A percentile compares a stretch with the other conserved stretches of the same genome.
These are phyloP conservation scores for Pomatorhinus ruficollis DNA, from an alignment of 2,113 vertebrate species.

Conservation along the genomic window DNA sequence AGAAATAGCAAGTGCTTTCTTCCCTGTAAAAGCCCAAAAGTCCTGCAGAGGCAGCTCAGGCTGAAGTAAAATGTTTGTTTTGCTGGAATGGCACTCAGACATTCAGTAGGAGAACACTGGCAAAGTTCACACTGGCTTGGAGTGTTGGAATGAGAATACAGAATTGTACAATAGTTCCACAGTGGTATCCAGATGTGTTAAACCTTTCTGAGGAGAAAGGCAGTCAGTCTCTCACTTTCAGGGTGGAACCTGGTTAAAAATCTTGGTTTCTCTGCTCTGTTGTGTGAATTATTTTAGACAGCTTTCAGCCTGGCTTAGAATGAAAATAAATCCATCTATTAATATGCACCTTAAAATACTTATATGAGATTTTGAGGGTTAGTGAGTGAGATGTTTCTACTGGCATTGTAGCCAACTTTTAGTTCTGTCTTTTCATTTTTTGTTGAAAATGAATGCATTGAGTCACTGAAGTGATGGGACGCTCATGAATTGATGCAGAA, in stretches of 20 bases:
- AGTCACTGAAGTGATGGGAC: not conserved
- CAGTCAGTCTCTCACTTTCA: not conserved
- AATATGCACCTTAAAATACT: not conserved
- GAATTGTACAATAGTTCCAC: not conserved
- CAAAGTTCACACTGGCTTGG: not conserved
- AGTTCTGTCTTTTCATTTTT: not conserved
- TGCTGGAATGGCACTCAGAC: not conserved
- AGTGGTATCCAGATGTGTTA: not conserved
- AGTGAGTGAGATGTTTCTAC: not conserved
- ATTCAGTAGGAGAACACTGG: not conserved
- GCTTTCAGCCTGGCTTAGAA: not conserved
- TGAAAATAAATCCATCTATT: not conserved
- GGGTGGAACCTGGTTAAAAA: not conserved
- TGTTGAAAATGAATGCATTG: not conserved
- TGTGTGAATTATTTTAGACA: not conserved
- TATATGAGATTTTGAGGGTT: rapidly evolving
- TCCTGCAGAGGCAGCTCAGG: not conserved
- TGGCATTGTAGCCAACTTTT: not conserved
- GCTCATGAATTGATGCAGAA: not conserved
- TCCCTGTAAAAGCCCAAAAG: not conserved
- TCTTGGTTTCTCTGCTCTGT: not conserved
- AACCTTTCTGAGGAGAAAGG: not conserved
- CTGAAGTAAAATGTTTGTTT: not conserved
- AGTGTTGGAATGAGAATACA: not conserved
- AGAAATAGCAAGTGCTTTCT: not conserved